Evolutionary conservation across 2,797 vertebrate genomes (phyloP).

Genomic region (Alca torda): DNA sequence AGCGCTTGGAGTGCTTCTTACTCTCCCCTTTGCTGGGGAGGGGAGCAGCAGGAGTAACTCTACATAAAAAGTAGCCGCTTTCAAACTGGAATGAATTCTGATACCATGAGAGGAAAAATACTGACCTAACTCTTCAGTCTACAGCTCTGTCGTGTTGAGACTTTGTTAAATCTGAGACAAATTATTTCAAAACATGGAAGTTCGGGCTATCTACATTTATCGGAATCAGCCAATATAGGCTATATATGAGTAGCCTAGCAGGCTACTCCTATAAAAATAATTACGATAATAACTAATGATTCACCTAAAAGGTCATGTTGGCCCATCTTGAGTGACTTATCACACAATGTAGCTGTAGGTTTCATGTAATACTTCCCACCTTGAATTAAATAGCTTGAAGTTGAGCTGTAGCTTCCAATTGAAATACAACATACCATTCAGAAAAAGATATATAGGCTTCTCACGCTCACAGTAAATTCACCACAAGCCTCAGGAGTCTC

Average conservation of each 20-base stretch:
- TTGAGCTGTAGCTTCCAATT: background rate
- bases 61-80: background rate
- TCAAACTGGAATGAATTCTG: background rate
- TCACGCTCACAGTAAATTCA: background rate
- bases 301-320: background rate
- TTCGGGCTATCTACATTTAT: background rate
- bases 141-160: background rate
- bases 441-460: background rate
- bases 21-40: background rate
- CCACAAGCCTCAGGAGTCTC: background rate
- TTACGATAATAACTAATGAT: background rate
- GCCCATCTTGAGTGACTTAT: background rate
- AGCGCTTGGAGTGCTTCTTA: background rate
- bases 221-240: no score
- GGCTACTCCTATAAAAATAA: background rate
- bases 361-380: background rate
- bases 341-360: background rate
- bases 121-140: background rate
- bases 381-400: background rate
- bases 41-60: background rate
- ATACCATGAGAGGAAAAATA: background rate
- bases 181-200: background rate
- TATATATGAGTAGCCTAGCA: no score
- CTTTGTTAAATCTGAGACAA: background rate
- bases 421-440: background rate